Evolutionary conservation across 1,140 invertebrate species (phyloP), one percentile per base, ranked within the genome.

Genomic region (Ectropis grisescens): DNA sequence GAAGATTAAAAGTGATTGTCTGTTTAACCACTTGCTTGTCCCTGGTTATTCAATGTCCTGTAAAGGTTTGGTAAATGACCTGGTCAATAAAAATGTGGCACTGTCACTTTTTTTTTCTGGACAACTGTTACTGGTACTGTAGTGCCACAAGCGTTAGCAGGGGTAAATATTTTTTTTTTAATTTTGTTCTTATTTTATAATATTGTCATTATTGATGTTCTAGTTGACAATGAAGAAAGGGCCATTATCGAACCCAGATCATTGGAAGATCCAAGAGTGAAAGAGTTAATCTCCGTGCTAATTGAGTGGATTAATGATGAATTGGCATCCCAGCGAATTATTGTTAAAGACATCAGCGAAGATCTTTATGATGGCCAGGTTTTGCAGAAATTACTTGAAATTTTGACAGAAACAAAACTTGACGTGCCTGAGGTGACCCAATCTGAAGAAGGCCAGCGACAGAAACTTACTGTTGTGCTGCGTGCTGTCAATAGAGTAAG

Each of bases 241-340:
- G 96, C 95, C 2, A 96, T 99, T 82, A 94, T 99, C 40, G 95
- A 97, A 59, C 91, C 93, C 1, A 85, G 88, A 38, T 95, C 94
- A 0, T 87, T 91, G 46, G 91, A 93, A 29, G 93, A 98, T 76
- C 89, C 93, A 0, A 92, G 95, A 78, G 85, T 99, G 0, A 88
- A 90, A 40, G 93, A 97, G 58, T 82, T 99, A 3, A 91, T 96
- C 44, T 84, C 86, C 55, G 90, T 98, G 28, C 80, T 99, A n/a
- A 92, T 97, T 42, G 95, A 98, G 48, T 99, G 97, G 97, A 95
- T 99, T 19, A 99, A 99, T 79, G 96, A 99, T 83, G 97, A 98
- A 74, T 76, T 99, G n/a, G 97, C 97, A 0, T 87, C 92, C 49
- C 94, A 99, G 51, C 86, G 98, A 58, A 99, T 99, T 36, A 98